A percentile compares a stretch with the other conserved stretches of the same genome.
Evolutionary conservation across 2,113 vertebrate species (phyloP).

Genomic region (Mormoops blainvillei): DNA sequence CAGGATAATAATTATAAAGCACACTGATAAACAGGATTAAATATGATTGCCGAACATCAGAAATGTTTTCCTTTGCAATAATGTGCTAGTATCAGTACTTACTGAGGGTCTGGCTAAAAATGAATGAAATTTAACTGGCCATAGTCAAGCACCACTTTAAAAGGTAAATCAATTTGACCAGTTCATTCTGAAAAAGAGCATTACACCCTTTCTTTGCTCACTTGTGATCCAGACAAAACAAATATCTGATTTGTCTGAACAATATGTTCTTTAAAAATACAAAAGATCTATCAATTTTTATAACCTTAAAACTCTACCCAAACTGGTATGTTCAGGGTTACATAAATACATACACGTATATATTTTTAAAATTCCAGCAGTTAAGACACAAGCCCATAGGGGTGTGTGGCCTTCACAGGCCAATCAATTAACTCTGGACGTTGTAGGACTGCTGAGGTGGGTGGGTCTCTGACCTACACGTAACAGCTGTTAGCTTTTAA

Average conservation of each 20-base stretch:
- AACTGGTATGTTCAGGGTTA: conserved; percentile 48
- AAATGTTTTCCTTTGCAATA: conserved; percentile 16
- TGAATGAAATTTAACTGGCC: not conserved
- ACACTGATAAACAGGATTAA: not conserved
- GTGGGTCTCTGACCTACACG: conserved; percentile 35
- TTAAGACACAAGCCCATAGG: conserved; percentile 29
- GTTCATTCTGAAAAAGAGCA: not conserved
- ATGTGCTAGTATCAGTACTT: not conserved
- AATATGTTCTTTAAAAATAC: not conserved
- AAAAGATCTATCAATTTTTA: conserved; percentile 34
- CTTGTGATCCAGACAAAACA: conserved; percentile 13
- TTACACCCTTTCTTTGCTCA: not conserved
- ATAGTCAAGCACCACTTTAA: conserved; percentile 15
- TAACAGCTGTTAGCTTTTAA: conserved; percentile 20
- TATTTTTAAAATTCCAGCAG: conserved; percentile 17
- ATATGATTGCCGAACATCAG: not conserved
- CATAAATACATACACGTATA: conserved; percentile 30
- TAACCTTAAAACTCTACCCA: conserved; percentile 45
- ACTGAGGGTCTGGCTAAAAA: not conserved
- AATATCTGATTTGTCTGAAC: not conserved
- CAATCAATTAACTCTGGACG: not conserved
- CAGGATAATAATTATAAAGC: not conserved
- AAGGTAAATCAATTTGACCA: not conserved
- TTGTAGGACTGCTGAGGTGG: not conserved
- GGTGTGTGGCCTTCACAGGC: not conserved